phyloP scores from a whole-genome alignment of 2,113 vertebrate genomes.

The Picathartes gymnocephalus region DNA sequence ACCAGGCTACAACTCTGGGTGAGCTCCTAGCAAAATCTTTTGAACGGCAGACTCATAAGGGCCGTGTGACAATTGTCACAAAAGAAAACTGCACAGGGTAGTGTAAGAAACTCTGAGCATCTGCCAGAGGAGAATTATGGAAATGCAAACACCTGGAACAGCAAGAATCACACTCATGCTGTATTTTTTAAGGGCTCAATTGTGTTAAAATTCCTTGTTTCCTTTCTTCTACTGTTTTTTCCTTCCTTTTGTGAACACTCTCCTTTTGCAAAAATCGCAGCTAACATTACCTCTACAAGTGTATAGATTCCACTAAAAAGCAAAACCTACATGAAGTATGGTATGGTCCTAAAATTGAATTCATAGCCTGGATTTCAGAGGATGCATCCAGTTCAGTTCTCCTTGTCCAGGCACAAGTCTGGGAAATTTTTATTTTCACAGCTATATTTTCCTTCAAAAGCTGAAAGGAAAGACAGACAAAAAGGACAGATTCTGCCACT shows the following conservation, averaged over 20 bases:
- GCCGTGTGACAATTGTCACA: neutral
- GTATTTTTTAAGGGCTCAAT: neutral
- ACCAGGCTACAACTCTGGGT: neutral
- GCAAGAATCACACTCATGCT: neutral
- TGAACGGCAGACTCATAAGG: neutral
- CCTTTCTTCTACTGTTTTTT: neutral
- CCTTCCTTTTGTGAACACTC: neutral
- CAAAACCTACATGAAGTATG: neutral
- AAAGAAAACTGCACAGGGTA: neutral
- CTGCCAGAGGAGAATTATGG: neutral
- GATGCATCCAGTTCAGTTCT: neutral
- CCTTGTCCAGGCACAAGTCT: neutral
- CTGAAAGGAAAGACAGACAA: neutral
- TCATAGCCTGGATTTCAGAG: neutral
- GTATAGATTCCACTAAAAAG: neutral
- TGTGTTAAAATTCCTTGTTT: neutral
- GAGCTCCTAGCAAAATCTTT: neutral
- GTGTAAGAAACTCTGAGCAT: neutral
- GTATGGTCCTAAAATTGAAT: neutral
- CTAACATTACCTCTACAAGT: neutral
- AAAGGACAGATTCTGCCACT: neutral
- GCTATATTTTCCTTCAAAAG: neutral
- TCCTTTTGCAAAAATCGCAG: neutral
- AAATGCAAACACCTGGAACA: neutral
- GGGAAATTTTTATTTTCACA: neutral